Conservation (phyloP, 2,797 vertebrate genomes). For the Semotilus atromaculatus region DNA sequence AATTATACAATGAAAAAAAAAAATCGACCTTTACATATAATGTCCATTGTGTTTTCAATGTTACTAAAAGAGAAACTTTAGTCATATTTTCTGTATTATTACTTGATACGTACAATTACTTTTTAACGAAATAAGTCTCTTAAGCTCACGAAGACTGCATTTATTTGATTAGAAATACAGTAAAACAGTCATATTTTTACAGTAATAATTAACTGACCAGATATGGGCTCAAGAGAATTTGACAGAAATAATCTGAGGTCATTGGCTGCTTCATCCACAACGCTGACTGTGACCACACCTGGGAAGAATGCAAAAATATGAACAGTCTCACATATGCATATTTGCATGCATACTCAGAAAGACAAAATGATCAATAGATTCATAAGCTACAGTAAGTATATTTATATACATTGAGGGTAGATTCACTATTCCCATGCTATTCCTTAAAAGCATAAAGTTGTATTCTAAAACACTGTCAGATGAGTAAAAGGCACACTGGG, state of each 20-base stretch:
- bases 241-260: slow-evolving; percentile 73
- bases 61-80: neutral
- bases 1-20: neutral
- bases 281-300: slow-evolving; percentile 77
- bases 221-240: slow-evolving; percentile 15
- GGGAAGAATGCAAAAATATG: neutral
- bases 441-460: neutral
- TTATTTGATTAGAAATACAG: neutral
- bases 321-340: slow-evolving; percentile 34
- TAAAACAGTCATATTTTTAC: neutral
- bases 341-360: neutral
- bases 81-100: neutral
- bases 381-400: neutral
- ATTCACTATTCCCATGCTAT: neutral
- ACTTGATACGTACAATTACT: neutral
- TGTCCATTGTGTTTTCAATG: neutral
- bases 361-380: neutral
- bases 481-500: neutral
- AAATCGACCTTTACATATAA: neutral
- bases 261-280: slow-evolving; percentile 70
- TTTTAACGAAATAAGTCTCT: neutral
- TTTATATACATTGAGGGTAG: neutral
- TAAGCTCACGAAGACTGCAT: neutral
- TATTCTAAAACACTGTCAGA: neutral
- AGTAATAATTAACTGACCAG: slow-evolving; percentile 44